Percentiles rank a stretch among this genome's conserved stretches.
Evolutionary conservation across 2,888 invertebrate genomes (phyloP).

Genomic region (Eupithecia vulgata): DNA sequence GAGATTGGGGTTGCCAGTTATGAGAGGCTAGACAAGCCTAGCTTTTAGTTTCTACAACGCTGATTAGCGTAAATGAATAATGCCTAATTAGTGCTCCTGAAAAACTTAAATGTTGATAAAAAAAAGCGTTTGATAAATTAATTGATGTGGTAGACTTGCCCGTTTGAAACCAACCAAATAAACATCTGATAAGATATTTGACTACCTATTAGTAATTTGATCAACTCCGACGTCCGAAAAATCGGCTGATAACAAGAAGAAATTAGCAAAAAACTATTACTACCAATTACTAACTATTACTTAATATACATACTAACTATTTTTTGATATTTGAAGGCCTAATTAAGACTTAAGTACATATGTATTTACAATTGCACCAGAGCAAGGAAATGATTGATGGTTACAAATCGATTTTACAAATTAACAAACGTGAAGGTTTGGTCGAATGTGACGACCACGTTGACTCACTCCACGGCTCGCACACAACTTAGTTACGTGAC

Average conservation of each 20-base stretch:
- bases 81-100: not conserved
- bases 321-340: too few relatives aligned
- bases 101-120: not conserved
- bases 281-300: too few relatives aligned
- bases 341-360: too few relatives aligned
- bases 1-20: not conserved
- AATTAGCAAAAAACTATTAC: too few relatives aligned
- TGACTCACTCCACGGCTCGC: not conserved
- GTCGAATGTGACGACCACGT: not conserved
- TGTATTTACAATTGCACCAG: too few relatives aligned
- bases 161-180: not conserved
- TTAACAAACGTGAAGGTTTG: not conserved
- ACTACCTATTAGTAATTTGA: not conserved
- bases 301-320: too few relatives aligned
- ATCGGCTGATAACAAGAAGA: not conserved
- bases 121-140: not conserved
- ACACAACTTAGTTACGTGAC: constrained; percentile 17
- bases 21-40: too few relatives aligned
- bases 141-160: not conserved
- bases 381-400: too few relatives aligned
- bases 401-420: too few relatives aligned
- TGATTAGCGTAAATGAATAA: not conserved
- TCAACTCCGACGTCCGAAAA: not conserved
- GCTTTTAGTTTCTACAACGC: not conserved
- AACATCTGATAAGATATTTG: not conserved